phyloP scores from a whole-genome alignment of 2,113 vertebrate species.

The Ranitomeya variabilis region DNA sequence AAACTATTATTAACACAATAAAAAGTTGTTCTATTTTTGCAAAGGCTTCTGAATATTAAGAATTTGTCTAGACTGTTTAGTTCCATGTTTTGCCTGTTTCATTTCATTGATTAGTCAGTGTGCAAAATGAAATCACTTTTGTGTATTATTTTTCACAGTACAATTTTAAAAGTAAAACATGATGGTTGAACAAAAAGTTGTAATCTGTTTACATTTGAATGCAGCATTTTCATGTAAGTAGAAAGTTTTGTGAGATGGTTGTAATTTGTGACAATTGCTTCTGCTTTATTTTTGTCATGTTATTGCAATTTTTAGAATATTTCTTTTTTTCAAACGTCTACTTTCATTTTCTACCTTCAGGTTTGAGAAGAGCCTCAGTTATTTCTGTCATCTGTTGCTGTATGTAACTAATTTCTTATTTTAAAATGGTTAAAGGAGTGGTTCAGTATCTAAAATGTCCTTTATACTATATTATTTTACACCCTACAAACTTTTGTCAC shows the following conservation, averaged over 20 bases:
- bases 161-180: conserved; percentile 2
- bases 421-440: neutral
- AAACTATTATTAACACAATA: neutral
- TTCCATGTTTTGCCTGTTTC: conserved; percentile 5
- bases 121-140: conserved; percentile 5
- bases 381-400: neutral
- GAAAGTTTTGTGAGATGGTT: conserved; percentile 10
- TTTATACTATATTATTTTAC: no score
- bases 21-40: conserved; percentile 30
- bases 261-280: conserved; percentile 19
- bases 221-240: neutral
- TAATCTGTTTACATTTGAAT: neutral
- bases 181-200: neutral
- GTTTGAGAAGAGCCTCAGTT: neutral
- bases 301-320: neutral
- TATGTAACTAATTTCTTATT: neutral
- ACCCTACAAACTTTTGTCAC: no score
- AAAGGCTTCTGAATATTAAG: neutral
- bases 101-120: neutral
- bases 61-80: neutral
- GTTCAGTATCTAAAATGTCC: no score
- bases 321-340: neutral
- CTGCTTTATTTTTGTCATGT: neutral
- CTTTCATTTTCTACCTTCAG: neutral
- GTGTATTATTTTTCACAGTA: neutral